These are phyloP conservation scores for Aplysina aerophoba DNA, from an alignment of 37 sponge, comb jelly and placozoan genomes.

Conservation along the genomic window DNA sequence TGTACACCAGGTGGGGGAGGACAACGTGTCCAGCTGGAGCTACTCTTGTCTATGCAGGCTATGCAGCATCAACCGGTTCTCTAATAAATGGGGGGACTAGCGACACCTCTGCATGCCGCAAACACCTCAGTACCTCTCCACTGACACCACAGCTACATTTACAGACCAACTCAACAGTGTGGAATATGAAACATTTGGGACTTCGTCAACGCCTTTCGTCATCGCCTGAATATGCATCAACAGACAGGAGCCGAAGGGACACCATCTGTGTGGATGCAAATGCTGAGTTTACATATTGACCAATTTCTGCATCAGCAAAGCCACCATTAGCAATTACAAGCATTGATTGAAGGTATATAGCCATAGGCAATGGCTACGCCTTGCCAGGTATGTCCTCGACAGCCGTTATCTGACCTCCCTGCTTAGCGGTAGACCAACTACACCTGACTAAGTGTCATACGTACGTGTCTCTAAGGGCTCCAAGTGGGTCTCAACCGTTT, in stretches of 20 bases:
- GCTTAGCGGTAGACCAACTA: too few relatives aligned
- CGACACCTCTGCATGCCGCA: background rate
- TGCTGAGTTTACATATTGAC: too few relatives aligned
- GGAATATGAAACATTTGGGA: background rate
- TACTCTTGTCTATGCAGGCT: background rate
- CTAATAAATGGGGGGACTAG: background rate
- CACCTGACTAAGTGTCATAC: too few relatives aligned
- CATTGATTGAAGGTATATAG: too few relatives aligned
- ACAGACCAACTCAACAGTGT: background rate
- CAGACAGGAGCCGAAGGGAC: background rate
- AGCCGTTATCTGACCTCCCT: too few relatives aligned
- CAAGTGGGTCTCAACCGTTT: too few relatives aligned
- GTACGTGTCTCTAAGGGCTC: too few relatives aligned
- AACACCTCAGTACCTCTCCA: background rate
- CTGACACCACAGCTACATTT: background rate
- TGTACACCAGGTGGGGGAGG: conserved; percentile 20
- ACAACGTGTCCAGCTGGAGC: background rate
- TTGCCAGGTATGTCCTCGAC: too few relatives aligned
- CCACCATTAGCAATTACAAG: too few relatives aligned
- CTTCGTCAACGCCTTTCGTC: background rate
- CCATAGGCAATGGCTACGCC: too few relatives aligned
- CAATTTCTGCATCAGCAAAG: too few relatives aligned
- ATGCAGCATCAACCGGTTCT: background rate
- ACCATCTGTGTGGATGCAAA: conserved; percentile 8
- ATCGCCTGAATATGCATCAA: too few relatives aligned